Base-by-base conservation (phyloP, 2,113 vertebrate species). In the Scolopax mira region DNA sequence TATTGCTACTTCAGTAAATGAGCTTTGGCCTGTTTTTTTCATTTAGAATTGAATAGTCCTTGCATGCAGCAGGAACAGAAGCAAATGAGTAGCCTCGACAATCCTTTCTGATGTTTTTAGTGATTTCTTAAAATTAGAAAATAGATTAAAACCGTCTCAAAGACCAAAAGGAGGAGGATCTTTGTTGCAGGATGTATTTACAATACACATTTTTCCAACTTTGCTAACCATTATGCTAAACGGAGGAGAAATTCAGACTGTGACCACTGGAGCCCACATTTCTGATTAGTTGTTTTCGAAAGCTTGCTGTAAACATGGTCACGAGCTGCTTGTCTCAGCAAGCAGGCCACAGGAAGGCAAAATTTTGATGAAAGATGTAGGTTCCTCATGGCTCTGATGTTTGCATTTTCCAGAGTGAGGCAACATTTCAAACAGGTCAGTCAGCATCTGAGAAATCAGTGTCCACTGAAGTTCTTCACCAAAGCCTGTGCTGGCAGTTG, bases 271-370 rank as follows among this genome's bases (percentile, higher is more conserved):
- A 94, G 28, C 28, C 42, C 25, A 19, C 21, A n/a, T 51, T 72
- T 61, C 44, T 77, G 54, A 33, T 49, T 10, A 85, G 35, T 8
- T 82, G 16, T 35, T 89, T 70, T 72, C 77, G 48, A 64, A 85
- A 62, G 13, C 39, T 52, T 88, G 24, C 66, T 82, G 66, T 44
- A 82, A 79, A 54, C 42, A 48, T 28, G 48, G 70, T 52, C 58
- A 24, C 46, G 62, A 79, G 77, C 49, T 94, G 58, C 65, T 94
- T 61, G 94, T 54, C 78, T 95, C 64, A 85, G 88, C 79, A 91
- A 88, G 65, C 18, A 66, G 66, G n/a, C 65, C 75, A 19, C 7
- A 10, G 21, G 18, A 79, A 79, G 42, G 58, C 57, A 83, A 55
- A 65, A 65, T 73, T 88, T 75, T 87, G 65, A 88, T 93, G 71